Percentiles rank a stretch among this genome's conserved stretches.
These are phyloP conservation scores for Platysternon megacephalum DNA, from an alignment of 2,113 vertebrate species.

Conservation along the genomic window DNA sequence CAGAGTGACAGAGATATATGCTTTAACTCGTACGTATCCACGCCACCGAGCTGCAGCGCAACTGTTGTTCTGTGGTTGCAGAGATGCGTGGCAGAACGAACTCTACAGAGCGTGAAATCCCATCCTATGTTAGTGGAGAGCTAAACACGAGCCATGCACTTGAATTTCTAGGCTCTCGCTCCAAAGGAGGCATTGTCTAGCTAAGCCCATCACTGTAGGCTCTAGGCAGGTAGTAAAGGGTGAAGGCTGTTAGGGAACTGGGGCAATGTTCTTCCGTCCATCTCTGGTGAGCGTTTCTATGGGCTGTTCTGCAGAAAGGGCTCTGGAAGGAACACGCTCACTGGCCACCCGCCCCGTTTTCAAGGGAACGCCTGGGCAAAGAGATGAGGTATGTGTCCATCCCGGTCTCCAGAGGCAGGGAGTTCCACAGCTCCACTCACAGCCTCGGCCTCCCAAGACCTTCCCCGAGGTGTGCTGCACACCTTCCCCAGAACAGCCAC, in stretches of 20 bases:
- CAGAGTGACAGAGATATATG: accelerated
- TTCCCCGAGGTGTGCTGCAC: not conserved
- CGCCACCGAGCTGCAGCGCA: accelerated
- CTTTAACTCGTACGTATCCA: not conserved
- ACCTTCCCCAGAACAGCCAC: not conserved
- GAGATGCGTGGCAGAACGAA: not conserved
- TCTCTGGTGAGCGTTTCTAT: not conserved
- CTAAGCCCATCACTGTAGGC: not conserved
- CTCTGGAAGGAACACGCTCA: accelerated
- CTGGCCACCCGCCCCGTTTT: not conserved
- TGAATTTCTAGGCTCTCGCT: not conserved
- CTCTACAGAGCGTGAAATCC: not conserved
- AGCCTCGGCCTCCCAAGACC: not conserved
- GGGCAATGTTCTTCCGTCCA: too few species aligned
- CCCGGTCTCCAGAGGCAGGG: not conserved
- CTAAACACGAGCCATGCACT: accelerated
- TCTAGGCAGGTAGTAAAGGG: not conserved
- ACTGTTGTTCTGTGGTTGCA: not conserved
- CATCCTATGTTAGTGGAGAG: not conserved
- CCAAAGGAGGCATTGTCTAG: not conserved
- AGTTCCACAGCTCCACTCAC: not conserved
- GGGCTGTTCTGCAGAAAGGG: not conserved
- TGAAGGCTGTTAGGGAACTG: too few species aligned
- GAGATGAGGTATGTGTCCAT: not conserved
- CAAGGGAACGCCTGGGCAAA: not conserved